Evolutionary conservation across 2,888 invertebrate species (phyloP).

Genomic region (Iselma pallidipennis): DNA sequence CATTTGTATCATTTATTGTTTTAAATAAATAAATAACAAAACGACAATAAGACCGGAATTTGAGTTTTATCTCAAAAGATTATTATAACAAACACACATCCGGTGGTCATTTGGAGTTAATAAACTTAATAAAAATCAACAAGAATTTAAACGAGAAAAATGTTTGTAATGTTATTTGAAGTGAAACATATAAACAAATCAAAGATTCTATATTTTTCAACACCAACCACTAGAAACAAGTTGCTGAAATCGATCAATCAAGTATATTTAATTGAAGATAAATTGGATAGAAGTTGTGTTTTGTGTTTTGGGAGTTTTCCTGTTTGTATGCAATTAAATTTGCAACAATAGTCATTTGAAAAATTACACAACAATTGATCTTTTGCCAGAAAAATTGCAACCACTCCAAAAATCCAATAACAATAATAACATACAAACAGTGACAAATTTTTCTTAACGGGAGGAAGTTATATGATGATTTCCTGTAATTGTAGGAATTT

Average conservation of each 20-base stretch:
- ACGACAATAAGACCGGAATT: background rate
- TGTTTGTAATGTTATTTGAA: no score
- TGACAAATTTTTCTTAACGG: no score
- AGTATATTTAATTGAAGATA: no score
- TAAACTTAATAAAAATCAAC: background rate
- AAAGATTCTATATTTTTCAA: background rate
- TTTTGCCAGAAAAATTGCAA: background rate
- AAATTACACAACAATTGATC: background rate
- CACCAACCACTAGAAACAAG: background rate
- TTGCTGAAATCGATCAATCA: background rate
- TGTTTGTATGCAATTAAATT: background rate
- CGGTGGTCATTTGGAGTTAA: background rate
- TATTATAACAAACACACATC: background rate
- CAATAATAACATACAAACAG: background rate
- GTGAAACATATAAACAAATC: background rate
- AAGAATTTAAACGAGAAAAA: no score
- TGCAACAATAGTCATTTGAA: background rate
- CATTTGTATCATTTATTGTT: background rate
- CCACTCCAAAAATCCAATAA: background rate
- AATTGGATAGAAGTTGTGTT: no score
- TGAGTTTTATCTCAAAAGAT: background rate
- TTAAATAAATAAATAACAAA: background rate
- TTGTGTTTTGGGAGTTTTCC: no score
- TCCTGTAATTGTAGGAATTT: background rate
- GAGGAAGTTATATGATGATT: no score